Evolutionary conservation across 1,140 invertebrate genomes (phyloP).

Genomic region (Polypedilum vanderplanki): DNA sequence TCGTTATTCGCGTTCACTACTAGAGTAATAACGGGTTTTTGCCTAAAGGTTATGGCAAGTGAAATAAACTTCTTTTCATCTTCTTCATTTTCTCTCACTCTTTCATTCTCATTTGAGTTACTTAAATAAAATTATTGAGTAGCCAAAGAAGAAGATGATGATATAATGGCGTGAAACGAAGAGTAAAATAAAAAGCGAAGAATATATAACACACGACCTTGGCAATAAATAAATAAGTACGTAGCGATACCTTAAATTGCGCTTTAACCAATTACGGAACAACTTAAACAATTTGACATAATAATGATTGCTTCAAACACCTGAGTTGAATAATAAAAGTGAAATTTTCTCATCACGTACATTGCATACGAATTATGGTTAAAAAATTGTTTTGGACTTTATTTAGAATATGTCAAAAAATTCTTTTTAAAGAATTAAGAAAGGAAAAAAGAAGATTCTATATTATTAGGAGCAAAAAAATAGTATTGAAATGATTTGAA

Average conservation of each 20-base stretch:
- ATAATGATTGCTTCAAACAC: background rate
- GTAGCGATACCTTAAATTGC: constrained; percentile 1
- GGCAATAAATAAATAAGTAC: background rate
- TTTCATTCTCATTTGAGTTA: too few species aligned
- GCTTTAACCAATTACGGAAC: constrained; percentile 8
- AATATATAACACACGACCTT: constrained; percentile 10
- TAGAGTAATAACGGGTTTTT: background rate
- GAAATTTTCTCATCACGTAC: background rate
- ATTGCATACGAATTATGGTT: background rate
- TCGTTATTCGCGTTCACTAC: background rate
- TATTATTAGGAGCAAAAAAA: too few species aligned
- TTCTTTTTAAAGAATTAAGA: too few species aligned
- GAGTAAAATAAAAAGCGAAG: background rate
- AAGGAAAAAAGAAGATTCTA: too few species aligned
- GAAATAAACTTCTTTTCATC: too few species aligned
- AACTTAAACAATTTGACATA: background rate
- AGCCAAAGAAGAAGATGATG: background rate
- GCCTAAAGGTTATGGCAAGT: background rate
- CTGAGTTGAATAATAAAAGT: background rate
- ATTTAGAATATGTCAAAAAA: too few species aligned
- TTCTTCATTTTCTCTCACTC: too few species aligned
- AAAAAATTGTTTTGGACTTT: background rate
- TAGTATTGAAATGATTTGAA: too few species aligned
- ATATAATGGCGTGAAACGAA: background rate
- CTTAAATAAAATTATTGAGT: too few species aligned